phyloP scores from a whole-genome alignment of 2,797 vertebrate genomes.

The Gorsachius magnificus region DNA sequence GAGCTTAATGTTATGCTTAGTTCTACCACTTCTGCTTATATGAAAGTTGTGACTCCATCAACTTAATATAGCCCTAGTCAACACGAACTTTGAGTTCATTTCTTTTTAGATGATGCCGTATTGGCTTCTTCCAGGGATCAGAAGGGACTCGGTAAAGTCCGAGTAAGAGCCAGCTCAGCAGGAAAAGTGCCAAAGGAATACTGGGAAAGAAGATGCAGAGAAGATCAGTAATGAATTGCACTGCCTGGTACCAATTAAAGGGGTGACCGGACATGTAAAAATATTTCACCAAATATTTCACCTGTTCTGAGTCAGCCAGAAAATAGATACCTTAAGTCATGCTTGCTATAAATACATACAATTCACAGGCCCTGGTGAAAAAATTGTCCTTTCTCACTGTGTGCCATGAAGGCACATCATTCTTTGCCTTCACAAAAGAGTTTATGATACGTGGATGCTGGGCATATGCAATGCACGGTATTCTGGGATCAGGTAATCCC shows the following conservation, averaged over 20 bases:
- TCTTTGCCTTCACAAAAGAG: not conserved
- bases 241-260: not conserved
- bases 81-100: not conserved
- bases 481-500: not conserved
- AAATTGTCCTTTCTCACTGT: not conserved
- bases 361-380: not conserved
- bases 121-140: not conserved
- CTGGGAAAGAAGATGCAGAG: not conserved
- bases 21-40: not conserved
- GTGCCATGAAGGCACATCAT: not conserved
- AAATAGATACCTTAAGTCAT: not conserved
- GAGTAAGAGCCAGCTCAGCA: not conserved
- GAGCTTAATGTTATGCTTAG: not conserved
- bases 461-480: accelerated
- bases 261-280: not conserved
- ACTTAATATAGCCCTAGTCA: not conserved
- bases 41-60: not conserved
- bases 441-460: not conserved
- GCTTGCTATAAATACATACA: accelerated
- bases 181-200: not conserved
- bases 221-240: not conserved
- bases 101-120: not conserved
- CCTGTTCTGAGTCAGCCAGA: not conserved
- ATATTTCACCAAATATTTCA: not conserved
- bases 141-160: not conserved